Conservation (phyloP, 2,888 invertebrate genomes). For the Caenorhabditis becei region DNA sequence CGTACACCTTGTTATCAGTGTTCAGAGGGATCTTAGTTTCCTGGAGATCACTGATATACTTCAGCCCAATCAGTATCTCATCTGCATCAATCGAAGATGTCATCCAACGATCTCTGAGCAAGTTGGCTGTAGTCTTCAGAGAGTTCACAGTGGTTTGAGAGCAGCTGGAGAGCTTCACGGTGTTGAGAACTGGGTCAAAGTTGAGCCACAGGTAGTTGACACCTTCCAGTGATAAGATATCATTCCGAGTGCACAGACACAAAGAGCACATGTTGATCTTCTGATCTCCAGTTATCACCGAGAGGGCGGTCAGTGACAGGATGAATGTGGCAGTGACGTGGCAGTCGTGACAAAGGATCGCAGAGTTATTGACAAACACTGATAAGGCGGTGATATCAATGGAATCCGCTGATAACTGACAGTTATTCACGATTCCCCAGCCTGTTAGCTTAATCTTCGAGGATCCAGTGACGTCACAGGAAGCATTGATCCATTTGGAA, state of each 20-base stretch:
- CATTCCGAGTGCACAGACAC: conserved; percentile 48
- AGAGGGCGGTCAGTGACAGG: conserved; percentile 31
- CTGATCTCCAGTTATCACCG: conserved; percentile 37
- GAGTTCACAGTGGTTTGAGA: conserved; percentile 30
- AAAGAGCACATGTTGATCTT: conserved; percentile 50
- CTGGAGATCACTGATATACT: conserved; percentile 66
- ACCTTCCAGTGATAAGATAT: conserved; percentile 27
- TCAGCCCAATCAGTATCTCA: conserved; percentile 66
- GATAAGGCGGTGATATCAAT: conserved; percentile 49
- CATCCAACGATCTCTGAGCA: conserved; percentile 65
- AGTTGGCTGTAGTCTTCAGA: conserved; percentile 53
- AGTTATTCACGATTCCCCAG: conserved; percentile 43
- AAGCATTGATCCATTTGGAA: conserved; percentile 59
- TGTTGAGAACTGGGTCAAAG: conserved; percentile 54
- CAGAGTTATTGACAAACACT: conserved; percentile 50
- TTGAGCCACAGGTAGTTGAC: conserved; percentile 62
- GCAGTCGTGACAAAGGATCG: conserved; percentile 26
- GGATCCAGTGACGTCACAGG: conserved; percentile 26
- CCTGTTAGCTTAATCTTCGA: conserved; percentile 26
- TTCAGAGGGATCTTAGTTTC: conserved; percentile 53
- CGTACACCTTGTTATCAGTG: conserved; percentile 51
- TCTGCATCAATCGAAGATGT: conserved; percentile 63
- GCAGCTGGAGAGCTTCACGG: neutral
- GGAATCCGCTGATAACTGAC: conserved; percentile 22
- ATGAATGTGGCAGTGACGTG: conserved; percentile 63